phyloP scores from a whole-genome alignment of 2,113 vertebrate genomes.

The Gambusia affinis region DNA sequence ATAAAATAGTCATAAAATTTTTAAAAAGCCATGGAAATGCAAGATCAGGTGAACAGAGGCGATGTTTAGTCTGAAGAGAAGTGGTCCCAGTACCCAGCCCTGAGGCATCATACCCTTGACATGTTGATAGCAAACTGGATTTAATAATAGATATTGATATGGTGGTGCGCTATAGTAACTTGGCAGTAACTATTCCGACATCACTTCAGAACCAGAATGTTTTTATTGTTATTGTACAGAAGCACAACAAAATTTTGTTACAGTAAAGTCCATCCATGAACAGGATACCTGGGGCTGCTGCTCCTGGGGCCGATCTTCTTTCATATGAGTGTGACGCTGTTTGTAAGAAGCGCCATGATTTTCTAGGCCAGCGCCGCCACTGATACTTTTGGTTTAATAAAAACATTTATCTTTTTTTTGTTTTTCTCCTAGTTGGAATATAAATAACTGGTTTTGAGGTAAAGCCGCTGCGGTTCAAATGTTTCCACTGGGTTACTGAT shows the following conservation, averaged over 20 bases:
- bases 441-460: conserved; percentile 24
- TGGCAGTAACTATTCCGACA: too few species aligned
- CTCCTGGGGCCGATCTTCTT: conserved; percentile 20
- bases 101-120: too few species aligned
- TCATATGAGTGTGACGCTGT: conserved; percentile 61
- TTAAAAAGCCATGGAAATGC: not conserved
- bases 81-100: not conserved
- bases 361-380: conserved; percentile 23
- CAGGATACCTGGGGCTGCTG: too few species aligned
- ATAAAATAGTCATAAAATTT: too few species aligned
- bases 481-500: conserved; percentile 38
- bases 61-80: not conserved
- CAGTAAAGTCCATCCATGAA: too few species aligned
- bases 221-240: too few species aligned
- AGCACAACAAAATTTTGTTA: too few species aligned
- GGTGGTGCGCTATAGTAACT: too few species aligned
- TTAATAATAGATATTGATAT: too few species aligned
- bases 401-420: conserved; percentile 17
- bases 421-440: conserved; percentile 17
- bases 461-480: conserved; percentile 3
- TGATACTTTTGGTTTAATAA: conserved; percentile 51
- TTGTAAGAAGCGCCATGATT: conserved; percentile 31
- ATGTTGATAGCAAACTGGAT: too few species aligned
- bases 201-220: too few species aligned
- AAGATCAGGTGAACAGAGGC: not conserved